These are phyloP conservation scores for Natrix natrix DNA, from an alignment of 2,797 vertebrate species.

Conservation along the genomic window DNA sequence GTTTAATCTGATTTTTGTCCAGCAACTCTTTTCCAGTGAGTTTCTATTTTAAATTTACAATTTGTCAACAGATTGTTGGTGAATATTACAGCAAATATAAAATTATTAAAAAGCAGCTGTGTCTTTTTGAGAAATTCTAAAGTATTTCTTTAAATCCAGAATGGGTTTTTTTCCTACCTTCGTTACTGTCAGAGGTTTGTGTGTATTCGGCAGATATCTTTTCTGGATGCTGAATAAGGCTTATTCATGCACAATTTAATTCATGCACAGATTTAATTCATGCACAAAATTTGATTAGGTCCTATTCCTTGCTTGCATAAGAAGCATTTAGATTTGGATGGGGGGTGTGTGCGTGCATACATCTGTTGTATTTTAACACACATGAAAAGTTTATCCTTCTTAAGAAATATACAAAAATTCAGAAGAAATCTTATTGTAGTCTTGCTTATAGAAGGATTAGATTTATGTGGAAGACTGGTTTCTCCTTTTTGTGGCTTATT, in stretches of 20 bases:
- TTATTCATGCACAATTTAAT: background rate
- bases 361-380: background rate
- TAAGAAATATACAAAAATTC: background rate
- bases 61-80: background rate
- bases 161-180: background rate
- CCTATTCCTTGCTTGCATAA: background rate
- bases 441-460: background rate
- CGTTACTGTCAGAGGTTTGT: background rate
- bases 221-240: background rate
- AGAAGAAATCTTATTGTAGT: background rate
- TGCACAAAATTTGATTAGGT: background rate
- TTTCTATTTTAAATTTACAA: background rate
- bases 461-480: background rate
- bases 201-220: background rate
- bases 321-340: background rate
- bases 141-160: background rate
- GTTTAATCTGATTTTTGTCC: background rate
- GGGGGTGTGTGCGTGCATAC: accelerated
- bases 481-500: background rate
- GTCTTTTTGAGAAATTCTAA: background rate
- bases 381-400: background rate
- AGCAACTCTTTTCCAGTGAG: background rate
- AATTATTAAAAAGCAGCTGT: background rate
- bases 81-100: background rate
- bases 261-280: background rate